Percentiles rank a stretch among this genome's conserved stretches.
These are phyloP conservation scores for Enteromius viviparus DNA, from an alignment of 2,797 vertebrate species.

Conservation along the genomic window DNA sequence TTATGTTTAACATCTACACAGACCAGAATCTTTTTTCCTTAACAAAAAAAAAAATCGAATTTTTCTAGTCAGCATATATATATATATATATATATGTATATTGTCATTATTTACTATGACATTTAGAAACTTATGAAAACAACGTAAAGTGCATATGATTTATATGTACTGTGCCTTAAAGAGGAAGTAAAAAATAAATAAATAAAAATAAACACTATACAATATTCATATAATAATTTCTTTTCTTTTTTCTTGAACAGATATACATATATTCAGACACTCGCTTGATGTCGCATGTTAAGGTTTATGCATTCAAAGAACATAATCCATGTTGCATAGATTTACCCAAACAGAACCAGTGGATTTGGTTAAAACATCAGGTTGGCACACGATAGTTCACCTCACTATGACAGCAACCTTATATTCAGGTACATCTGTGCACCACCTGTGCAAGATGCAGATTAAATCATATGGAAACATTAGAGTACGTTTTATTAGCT, in stretches of 20 bases:
- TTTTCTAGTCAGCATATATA: not conserved
- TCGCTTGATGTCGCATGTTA: slow-evolving; percentile 70
- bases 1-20: slow-evolving; percentile 44
- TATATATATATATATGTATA: not conserved
- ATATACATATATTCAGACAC: slow-evolving; percentile 68
- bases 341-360: slow-evolving; percentile 86
- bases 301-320: slow-evolving; percentile 77
- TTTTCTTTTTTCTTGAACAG: slow-evolving; percentile 62
- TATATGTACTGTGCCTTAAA: slow-evolving; percentile 62
- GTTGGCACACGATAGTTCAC: slow-evolving; percentile 84
- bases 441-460: slow-evolving; percentile 45
- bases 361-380: slow-evolving; percentile 77
- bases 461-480: slow-evolving; percentile 30
- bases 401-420: slow-evolving; percentile 64
- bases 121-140: slow-evolving; percentile 47
- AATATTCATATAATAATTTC: slow-evolving; percentile 61
- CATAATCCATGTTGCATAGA: slow-evolving; percentile 94
- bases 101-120: not conserved
- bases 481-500: not conserved
- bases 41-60: not conserved
- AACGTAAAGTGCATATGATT: slow-evolving; percentile 79
- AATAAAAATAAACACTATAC: slow-evolving; percentile 48
- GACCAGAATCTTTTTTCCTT: slow-evolving; percentile 26
- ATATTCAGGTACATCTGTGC: slow-evolving; percentile 50
- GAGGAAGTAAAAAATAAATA: slow-evolving; percentile 66